phyloP scores from a whole-genome alignment of 1,140 invertebrate species.

The Macrostomum lignano region DNA sequence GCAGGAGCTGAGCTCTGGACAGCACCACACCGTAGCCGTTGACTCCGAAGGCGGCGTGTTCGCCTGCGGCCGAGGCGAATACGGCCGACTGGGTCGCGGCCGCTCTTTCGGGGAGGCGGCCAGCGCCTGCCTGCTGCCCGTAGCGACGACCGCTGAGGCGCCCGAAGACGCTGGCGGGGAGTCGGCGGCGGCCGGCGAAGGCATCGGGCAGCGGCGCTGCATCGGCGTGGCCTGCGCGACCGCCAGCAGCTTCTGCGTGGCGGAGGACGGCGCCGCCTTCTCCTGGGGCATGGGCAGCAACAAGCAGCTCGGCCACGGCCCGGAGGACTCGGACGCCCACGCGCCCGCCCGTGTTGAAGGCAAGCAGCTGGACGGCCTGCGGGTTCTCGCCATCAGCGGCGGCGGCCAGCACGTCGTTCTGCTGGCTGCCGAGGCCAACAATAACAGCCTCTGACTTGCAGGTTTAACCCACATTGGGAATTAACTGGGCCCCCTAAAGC shows the following conservation, averaged over 20 bases:
- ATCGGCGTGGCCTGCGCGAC: conserved; percentile 4
- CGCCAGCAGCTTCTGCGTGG: conserved; percentile 10
- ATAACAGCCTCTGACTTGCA: no score
- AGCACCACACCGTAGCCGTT: conserved; percentile 54
- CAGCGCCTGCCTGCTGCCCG: no score
- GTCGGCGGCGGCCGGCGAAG: no score
- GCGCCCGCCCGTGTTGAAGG: conserved; percentile 39
- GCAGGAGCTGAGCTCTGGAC: conserved; percentile 36
- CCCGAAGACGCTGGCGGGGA: no score
- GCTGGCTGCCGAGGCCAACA: no score
- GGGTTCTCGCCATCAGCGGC: conserved; percentile 33
- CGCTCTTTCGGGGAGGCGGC: no score
- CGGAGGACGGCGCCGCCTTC: conserved; percentile 33
- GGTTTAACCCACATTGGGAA: no score
- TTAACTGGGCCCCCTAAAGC: no score
- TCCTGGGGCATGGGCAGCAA: conserved; percentile 71
- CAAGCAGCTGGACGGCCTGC: conserved; percentile 36
- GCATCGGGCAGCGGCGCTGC: conserved; percentile 11
- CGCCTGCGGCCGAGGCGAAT: conserved; percentile 51
- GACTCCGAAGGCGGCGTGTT: conserved; percentile 37
- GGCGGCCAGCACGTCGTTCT: conserved; percentile 44
- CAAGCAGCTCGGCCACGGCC: conserved; percentile 44
- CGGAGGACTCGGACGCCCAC: conserved; percentile 43
- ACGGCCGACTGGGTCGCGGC: conserved; percentile 59
- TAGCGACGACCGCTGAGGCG: no score